phyloP scores from a whole-genome alignment of 2,113 vertebrate species.

The Phodopus roborovskii region DNA sequence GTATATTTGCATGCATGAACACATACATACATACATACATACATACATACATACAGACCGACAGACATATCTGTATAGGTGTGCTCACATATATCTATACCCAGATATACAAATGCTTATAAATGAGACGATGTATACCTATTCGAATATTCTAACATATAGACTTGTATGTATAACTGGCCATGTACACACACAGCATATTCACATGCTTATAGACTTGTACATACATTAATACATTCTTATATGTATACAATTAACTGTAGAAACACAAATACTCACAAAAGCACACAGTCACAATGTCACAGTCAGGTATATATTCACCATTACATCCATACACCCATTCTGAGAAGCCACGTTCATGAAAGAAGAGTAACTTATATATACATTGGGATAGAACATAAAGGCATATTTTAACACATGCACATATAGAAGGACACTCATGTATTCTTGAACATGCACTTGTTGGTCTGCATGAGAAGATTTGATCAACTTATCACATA shows the following conservation, averaged over 20 bases:
- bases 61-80: neutral
- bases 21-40: slow-evolving; percentile 16
- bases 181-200: neutral
- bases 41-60: neutral
- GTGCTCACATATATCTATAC: slow-evolving; percentile 14
- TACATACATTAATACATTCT: slow-evolving; percentile 41
- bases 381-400: slow-evolving; percentile 37
- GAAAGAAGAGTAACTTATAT: slow-evolving; percentile 56
- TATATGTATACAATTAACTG: slow-evolving; percentile 22
- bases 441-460: slow-evolving; percentile 23
- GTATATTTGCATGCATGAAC: neutral
- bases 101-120: slow-evolving; percentile 13
- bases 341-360: slow-evolving; percentile 58
- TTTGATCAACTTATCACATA: slow-evolving; percentile 30
- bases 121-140: slow-evolving; percentile 44
- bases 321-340: neutral
- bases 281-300: slow-evolving; percentile 54
- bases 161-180: slow-evolving; percentile 32
- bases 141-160: slow-evolving; percentile 42
- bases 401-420: slow-evolving; percentile 4
- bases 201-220: neutral
- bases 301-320: slow-evolving; percentile 20
- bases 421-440: slow-evolving; percentile 34
- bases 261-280: slow-evolving; percentile 52
- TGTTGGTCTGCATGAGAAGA: slow-evolving; percentile 49